phyloP scores from a whole-genome alignment of 1,140 invertebrate genomes.

The Branchinecta lindahli region DNA sequence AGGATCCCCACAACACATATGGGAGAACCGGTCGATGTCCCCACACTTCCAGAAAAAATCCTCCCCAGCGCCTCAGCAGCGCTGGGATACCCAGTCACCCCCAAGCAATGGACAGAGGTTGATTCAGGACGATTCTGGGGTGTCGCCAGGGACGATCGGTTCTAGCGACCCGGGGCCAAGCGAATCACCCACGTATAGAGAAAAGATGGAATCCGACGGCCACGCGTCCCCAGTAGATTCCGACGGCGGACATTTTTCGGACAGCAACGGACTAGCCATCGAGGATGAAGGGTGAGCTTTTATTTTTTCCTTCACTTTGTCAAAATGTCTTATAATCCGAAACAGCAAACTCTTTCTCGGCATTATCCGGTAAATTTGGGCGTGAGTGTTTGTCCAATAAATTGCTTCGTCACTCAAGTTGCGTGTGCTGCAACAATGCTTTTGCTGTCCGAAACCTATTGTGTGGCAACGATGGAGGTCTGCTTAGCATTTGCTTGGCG shows the following conservation, averaged over 20 bases:
- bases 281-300: neutral
- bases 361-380: no score
- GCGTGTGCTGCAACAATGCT: no score
- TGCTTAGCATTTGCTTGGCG: no score
- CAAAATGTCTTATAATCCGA: no score
- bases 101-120: neutral
- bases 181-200: conserved; percentile 12
- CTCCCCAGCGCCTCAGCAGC: neutral
- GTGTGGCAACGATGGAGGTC: no score
- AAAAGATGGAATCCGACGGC: conserved; percentile 15
- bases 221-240: conserved; percentile 5
- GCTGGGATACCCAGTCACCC: neutral
- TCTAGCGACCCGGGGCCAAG: conserved; percentile 11
- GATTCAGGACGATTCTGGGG: conserved; percentile 19
- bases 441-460: no score
- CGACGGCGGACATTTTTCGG: conserved; percentile 14
- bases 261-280: neutral
- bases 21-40: conserved; percentile 5
- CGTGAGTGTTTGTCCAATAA: no score
- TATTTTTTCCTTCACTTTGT: neutral
- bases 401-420: no score
- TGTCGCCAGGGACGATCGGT: conserved; percentile 18
- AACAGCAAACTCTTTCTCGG: no score
- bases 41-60: neutral
- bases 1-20: neutral